Percentiles rank a stretch among this genome's conserved stretches.
phyloP scores from a whole-genome alignment of 2,888 invertebrate genomes.

The Sarcophaga subvicina region DNA sequence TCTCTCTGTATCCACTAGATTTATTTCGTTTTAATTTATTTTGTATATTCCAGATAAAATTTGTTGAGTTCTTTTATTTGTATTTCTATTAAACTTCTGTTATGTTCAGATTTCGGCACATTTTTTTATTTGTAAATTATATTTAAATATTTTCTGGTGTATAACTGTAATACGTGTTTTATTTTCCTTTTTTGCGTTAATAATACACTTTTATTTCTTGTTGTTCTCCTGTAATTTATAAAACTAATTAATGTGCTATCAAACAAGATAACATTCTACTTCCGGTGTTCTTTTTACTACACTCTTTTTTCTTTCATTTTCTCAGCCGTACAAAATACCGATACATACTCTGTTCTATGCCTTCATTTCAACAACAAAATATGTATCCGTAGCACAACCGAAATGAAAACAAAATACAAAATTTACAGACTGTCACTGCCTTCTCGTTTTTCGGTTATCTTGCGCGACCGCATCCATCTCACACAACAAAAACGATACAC shows the following conservation, averaged over 20 bases:
- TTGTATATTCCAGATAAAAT: not conserved
- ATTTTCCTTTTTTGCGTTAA: not conserved
- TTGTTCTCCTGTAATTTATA: slow-evolving; percentile 11
- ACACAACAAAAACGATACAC: slow-evolving; percentile 25
- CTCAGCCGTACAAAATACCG: slow-evolving; percentile 46
- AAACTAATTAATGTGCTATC: slow-evolving; percentile 39
- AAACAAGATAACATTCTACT: slow-evolving; percentile 51
- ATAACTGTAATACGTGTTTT: slow-evolving; percentile 11
- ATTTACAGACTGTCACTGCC: not conserved
- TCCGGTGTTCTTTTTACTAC: slow-evolving; percentile 45
- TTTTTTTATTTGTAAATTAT: slow-evolving; percentile 30
- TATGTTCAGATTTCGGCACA: slow-evolving; percentile 33
- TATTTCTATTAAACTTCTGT: slow-evolving; percentile 23
- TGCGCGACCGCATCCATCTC: slow-evolving; percentile 32
- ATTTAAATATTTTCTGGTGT: slow-evolving; percentile 20
- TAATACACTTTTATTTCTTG: not conserved
- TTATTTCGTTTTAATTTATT: not conserved
- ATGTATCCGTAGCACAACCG: slow-evolving; percentile 3
- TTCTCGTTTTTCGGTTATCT: not conserved
- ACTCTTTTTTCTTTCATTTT: slow-evolving; percentile 23
- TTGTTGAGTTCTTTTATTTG: slow-evolving; percentile 36
- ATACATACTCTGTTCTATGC: slow-evolving; percentile 35
- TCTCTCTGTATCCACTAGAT: too few relatives aligned
- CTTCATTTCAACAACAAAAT: slow-evolving; percentile 12
- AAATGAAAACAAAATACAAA: slow-evolving; percentile 9